Base-by-base conservation (phyloP, 2,888 invertebrate genomes). In the Drosophila differens region DNA sequence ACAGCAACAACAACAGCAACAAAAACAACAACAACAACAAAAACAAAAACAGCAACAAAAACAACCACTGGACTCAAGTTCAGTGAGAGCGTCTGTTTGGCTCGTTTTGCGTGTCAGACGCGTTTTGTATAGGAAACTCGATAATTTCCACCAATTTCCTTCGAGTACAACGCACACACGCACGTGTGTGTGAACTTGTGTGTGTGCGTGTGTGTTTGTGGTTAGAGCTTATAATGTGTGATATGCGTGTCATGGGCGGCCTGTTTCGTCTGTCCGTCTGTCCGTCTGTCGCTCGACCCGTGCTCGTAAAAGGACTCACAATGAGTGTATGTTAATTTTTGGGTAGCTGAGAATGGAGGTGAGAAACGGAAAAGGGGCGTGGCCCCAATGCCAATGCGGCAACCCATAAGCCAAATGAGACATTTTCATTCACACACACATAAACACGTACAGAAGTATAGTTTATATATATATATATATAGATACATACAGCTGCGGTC, bases 111-210 rank as follows among this genome's bases (percentile, higher is more conserved):
- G 90, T 86, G 86, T 79, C 76, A 83, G 77, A 69, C 86, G 86
- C 89, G 83, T 86, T 86, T 86, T 90, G 86, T 90, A 90, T 81
- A 86, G 86, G 86, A 86, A 86, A 86, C 86, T 86, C 83, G 89
- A 90, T 86, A 86, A 86, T 86, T 86, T 86, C 86, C 90, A 86
- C 89, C 86, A 90, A 86, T 86, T 86, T 86, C 86, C 86, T 90
- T 85, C 71, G 64, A 73, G 74, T 79, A 62, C 72, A 49, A 49
- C 19, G 37, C 54, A 54, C 55, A 6, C 55, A 28, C 37, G 9
- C 55, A 28, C 12, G 14, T 54, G 58, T 7, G 59, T 54, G 63
- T 44, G 63, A 44, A 44, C 6, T 44, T 59, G 41, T 72, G 70
- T 72, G 70, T 44, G 66, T 30, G 55, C 33, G 66, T 64, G 60